Evolutionary conservation across 1,140 invertebrate genomes (phyloP).

Genomic region (Papilio dardanus): DNA sequence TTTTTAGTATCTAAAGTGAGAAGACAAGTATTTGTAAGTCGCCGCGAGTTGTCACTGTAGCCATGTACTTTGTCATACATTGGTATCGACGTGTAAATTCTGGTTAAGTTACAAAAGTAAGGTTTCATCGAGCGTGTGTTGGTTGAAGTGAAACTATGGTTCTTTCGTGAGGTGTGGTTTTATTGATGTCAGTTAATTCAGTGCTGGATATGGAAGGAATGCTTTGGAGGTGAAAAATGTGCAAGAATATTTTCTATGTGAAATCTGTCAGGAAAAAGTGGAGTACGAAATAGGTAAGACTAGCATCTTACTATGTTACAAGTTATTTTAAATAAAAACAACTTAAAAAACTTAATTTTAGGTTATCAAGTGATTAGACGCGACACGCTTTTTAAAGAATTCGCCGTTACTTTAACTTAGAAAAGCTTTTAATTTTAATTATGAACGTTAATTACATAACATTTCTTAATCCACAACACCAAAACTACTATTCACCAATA

Average conservation of each 20-base stretch:
- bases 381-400: slow-evolving; percentile 25
- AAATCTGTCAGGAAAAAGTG: slow-evolving; percentile 79
- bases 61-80: slow-evolving; percentile 41
- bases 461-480: too few relatives aligned
- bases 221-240: slow-evolving; percentile 69
- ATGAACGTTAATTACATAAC: too few relatives aligned
- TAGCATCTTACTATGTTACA: too few relatives aligned
- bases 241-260: slow-evolving; percentile 68
- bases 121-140: slow-evolving; percentile 46
- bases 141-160: slow-evolving; percentile 46
- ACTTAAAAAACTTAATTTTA: neutral
- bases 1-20: slow-evolving; percentile 23
- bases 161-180: slow-evolving; percentile 44
- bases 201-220: slow-evolving; percentile 60
- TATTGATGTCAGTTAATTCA: slow-evolving; percentile 38
- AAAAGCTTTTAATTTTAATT: neutral
- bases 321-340: neutral
- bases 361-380: neutral
- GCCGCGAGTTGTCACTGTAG: slow-evolving; percentile 40
- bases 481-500: too few relatives aligned
- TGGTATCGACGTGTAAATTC: slow-evolving; percentile 47
- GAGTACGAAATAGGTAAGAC: slow-evolving; percentile 64
- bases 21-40: slow-evolving; percentile 35
- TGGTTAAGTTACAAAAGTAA: slow-evolving; percentile 42
- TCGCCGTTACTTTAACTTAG: neutral